Conservation (phyloP, 1,140 invertebrate genomes). For the Planococcus citri region DNA sequence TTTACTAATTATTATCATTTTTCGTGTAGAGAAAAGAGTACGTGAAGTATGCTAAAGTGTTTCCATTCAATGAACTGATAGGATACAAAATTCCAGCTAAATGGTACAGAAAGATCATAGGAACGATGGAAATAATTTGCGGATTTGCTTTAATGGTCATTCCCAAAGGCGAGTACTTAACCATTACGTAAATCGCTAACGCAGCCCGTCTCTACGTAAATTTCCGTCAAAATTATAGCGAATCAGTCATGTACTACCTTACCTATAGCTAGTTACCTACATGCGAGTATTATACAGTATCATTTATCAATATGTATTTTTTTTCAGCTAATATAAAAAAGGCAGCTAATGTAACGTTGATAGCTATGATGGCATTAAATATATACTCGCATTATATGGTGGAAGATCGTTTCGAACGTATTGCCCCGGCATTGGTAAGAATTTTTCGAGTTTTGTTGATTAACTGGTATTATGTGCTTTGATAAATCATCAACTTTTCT, state of each 20-base stretch:
- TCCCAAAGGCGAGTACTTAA: constrained; percentile 68
- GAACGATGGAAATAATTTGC: constrained; percentile 76
- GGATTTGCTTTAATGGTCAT: constrained; percentile 75
- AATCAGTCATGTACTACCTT: not conserved
- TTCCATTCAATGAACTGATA: constrained; percentile 68
- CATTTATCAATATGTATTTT: constrained; percentile 28
- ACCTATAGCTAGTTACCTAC: not conserved
- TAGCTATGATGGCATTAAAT: constrained; percentile 71
- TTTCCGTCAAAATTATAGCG: not conserved
- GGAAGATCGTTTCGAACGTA: constrained; percentile 83
- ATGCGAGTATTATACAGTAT: too few relatives aligned
- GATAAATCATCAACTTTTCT: too few relatives aligned
- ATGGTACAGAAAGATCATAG: constrained; percentile 80
- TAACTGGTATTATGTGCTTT: too few relatives aligned
- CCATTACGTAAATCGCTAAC: not conserved
- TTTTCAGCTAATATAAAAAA: constrained; percentile 76
- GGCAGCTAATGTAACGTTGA: constrained; percentile 65
- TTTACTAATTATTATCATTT: too few relatives aligned
- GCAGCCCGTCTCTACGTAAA: not conserved
- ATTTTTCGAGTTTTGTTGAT: too few relatives aligned
- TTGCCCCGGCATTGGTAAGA: constrained; percentile 60
- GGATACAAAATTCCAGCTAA: constrained; percentile 83
- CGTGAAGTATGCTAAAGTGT: constrained; percentile 92
- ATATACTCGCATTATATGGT: constrained; percentile 88
- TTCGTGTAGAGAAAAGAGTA: constrained; percentile 85